Conservation (phyloP, 1,140 invertebrate species). For the Drosophila tsacasi region DNA sequence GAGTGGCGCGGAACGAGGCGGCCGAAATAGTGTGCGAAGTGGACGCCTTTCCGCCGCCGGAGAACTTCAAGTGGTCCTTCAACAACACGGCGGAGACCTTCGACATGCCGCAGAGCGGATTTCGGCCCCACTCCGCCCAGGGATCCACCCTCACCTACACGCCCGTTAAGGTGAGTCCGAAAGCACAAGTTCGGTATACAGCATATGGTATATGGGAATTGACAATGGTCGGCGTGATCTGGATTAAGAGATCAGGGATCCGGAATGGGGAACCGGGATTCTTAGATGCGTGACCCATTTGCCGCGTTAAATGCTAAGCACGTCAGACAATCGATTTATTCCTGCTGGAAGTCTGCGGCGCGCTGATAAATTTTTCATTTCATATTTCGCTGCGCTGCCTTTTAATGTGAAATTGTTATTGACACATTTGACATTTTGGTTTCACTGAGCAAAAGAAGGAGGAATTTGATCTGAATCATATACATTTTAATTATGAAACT, state of each 20-base stretch:
- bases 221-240: constrained; percentile 8
- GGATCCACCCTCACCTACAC: constrained; percentile 92
- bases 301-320: constrained; percentile 52
- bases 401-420: constrained; percentile 73
- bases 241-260: neutral
- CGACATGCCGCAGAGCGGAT: constrained; percentile 88
- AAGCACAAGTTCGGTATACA: neutral
- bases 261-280: neutral
- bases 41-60: constrained; percentile 93
- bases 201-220: constrained; percentile 8
- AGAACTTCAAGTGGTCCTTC: constrained; percentile 95
- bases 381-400: constrained; percentile 36
- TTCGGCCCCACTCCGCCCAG: constrained; percentile 86
- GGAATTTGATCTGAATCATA: neutral
- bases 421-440: constrained; percentile 75
- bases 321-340: constrained; percentile 27
- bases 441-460: constrained; percentile 1
- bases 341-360: constrained; percentile 25
- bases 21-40: constrained; percentile 93
- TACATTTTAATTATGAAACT: neutral
- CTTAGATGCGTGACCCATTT: constrained; percentile 24
- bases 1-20: constrained; percentile 93
- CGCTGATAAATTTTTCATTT: constrained; percentile 66
- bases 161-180: constrained; percentile 87
- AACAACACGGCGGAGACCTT: constrained; percentile 94